phyloP scores from a whole-genome alignment of 2,888 invertebrate species.

The Drosophila quinaria region DNA sequence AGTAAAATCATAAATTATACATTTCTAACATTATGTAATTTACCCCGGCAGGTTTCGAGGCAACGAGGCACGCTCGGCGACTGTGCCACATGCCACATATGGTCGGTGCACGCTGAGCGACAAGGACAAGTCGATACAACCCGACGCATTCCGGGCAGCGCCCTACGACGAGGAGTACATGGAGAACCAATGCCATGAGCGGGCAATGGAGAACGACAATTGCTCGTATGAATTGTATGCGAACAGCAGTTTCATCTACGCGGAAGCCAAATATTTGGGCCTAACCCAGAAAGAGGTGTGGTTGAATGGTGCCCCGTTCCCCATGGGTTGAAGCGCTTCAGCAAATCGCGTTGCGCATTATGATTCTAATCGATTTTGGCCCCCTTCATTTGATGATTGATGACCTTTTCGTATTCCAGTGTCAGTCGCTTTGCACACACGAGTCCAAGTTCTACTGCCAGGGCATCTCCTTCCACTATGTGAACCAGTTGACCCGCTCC shows the following conservation, averaged over 20 bases:
- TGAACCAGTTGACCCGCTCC: constrained; percentile 75
- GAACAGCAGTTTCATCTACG: constrained; percentile 89
- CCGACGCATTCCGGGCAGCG: constrained; percentile 91
- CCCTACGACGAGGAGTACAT: constrained; percentile 92
- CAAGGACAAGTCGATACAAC: constrained; percentile 91
- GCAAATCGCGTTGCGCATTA: constrained; percentile 50
- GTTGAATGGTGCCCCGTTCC: neutral
- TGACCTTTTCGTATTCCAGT: constrained; percentile 84
- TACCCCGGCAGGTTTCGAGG: constrained; percentile 57
- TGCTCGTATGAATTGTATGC: constrained; percentile 92
- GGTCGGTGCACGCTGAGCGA: constrained; percentile 90
- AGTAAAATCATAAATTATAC: constrained; percentile 66
- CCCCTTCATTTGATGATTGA: constrained; percentile 55
- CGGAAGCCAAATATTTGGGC: constrained; percentile 84
- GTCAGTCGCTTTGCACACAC: constrained; percentile 88
- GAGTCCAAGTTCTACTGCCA: constrained; percentile 90
- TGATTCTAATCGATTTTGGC: constrained; percentile 64
- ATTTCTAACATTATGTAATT: neutral
- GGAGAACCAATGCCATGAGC: constrained; percentile 92
- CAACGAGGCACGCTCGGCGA: constrained; percentile 28
- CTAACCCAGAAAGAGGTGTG: constrained; percentile 85
- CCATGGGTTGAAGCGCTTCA: constrained; percentile 38
- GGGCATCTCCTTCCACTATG: constrained; percentile 88
- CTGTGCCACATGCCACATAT: constrained; percentile 76
- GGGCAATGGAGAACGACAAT: constrained; percentile 87